Base-by-base conservation (phyloP, 2,797 vertebrate genomes). In the Notolepis coatsorum region DNA sequence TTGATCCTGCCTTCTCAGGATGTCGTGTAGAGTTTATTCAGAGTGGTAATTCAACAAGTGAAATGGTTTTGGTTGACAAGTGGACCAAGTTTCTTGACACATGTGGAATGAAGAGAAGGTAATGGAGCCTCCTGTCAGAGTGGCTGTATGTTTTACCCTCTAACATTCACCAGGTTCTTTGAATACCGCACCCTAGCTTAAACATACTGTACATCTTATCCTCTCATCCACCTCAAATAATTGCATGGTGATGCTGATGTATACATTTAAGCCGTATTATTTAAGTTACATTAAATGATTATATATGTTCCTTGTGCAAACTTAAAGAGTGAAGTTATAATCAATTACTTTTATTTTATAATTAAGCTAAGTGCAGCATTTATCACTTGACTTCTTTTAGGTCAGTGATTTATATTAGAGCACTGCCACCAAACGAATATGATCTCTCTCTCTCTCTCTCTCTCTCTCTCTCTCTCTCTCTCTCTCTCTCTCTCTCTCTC, bases 1-100 rank as follows among this genome's bases (percentile, higher is more conserved):
- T 25, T 63, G 56, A 35, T 85, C 56, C 80, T 76, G 55, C 3
- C 27, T 50, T 35, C 56, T 9, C 25, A 18, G 38, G 27, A 21
- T 55, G 3, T 17, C 45, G 55, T 65, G 17, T 17, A 43, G 6
- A 41, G 18, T 82, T 75, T 68, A 30, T 47, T 21, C 33, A 60
- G 27, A 17, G 21, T 7, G 63, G 21, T 59, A 33, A 35, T 48
- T 50, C 9, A 46, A 56, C 31, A 18, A 56, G 24, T 51, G 52
- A n/a, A n/a, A 20, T 2, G 18, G 5, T 10, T 20, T 9, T 58
- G 23, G n/a, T 15, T 39, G 38, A 18, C n/a, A 39, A 15, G n/a
- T 10, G n/a, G n/a, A n/a, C n/a, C n/a, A n/a, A n/a, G 15, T 18
- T 49, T 49, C 31, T 35, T 27, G 12, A 25, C 12, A 17, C 15